Percentiles rank a stretch among this genome's conserved stretches.
Evolutionary conservation across 92 coral and sea anemone genomes (phyloP).

Genomic region (Zoanthus sociatus): DNA sequence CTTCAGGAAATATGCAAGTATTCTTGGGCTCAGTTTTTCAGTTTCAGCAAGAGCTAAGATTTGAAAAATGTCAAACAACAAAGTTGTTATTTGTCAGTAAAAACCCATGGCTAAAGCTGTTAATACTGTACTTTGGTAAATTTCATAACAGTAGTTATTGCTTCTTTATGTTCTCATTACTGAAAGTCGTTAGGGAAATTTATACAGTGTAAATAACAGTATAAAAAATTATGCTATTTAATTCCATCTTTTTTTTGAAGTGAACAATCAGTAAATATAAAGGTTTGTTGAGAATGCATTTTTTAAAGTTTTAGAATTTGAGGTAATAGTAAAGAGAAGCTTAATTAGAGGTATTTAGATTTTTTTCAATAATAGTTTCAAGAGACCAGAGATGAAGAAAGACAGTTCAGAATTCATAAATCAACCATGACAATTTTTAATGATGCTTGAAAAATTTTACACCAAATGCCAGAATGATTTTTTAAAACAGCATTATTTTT

Average conservation of each 20-base stretch:
- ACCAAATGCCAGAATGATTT: not conserved
- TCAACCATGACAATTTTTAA: not conserved
- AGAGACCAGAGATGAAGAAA: not conserved
- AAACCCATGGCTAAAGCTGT: not conserved
- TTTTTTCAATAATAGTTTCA: not conserved
- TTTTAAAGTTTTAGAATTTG: not conserved
- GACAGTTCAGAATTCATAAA: not conserved
- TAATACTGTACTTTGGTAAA: not conserved
- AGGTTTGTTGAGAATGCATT: not conserved
- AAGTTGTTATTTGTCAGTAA: too few species aligned
- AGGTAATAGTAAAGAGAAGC: not conserved
- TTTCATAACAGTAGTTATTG: slow-evolving; percentile 32
- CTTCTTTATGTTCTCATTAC: slow-evolving; percentile 34
- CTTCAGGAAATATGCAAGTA: not conserved
- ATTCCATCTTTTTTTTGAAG: slow-evolving; percentile 20
- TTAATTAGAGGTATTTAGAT: not conserved
- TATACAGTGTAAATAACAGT: slow-evolving; percentile 21
- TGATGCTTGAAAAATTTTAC: not conserved
- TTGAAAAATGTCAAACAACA: not conserved
- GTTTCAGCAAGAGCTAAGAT: not conserved
- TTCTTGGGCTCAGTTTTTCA: not conserved
- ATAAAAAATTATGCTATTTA: not conserved
- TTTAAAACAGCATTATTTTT: too few species aligned
- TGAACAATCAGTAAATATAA: not conserved
- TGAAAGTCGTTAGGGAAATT: slow-evolving; percentile 4